Base-by-base conservation (phyloP, 2,797 vertebrate species). In the Macroramphosus scolopax region DNA sequence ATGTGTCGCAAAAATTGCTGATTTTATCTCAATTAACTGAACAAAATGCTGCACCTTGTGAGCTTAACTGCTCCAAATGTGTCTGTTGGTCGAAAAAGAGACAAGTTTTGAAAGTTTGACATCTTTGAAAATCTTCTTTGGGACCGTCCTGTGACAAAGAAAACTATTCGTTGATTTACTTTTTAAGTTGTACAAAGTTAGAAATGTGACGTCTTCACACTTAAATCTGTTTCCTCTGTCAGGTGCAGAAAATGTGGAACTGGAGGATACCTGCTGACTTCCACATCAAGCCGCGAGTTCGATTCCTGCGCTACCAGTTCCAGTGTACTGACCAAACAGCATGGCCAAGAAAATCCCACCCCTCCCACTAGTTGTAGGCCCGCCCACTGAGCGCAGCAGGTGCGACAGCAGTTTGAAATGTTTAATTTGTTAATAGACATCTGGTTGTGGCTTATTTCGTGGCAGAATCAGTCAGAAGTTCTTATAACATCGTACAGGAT, bases 221-320 rank as follows among this genome's bases (percentile, higher is more conserved):
- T n/a, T n/a, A n/a, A n/a, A 22, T 22, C 20, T 26, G 25, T 18
- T 14, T 47, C 12, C 12, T 28, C 8, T 5, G 7, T 12, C 79
- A 91, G 90, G 86, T 92, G 75, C 89, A 89, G 86, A 92, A 88
- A 89, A 91, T 87, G 85, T 90, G 89, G 91, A 91, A 89, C 81
- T 90, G 89, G 91, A 92, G 87, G 90, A 92, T 89, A 86, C 88
- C 91, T 92, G 91, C 88, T 92, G 91, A 92, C 56, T 89, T 89
- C 42, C 89, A 91, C 72, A 87, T 89, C 40, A 89, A 89, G 65
- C 89, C 89, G 0, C 81, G 50, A 20, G 87, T 92, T 64, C 77
- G 61, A 57, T 88, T 92, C 63, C 76, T 89, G 63, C 88, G 88
- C 56, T 90, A 89, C 72, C 72, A 75, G 54, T 89, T 91, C 67